These are phyloP conservation scores for Chelon auratus DNA, from an alignment of 2,797 vertebrate genomes.

Conservation along the genomic window DNA sequence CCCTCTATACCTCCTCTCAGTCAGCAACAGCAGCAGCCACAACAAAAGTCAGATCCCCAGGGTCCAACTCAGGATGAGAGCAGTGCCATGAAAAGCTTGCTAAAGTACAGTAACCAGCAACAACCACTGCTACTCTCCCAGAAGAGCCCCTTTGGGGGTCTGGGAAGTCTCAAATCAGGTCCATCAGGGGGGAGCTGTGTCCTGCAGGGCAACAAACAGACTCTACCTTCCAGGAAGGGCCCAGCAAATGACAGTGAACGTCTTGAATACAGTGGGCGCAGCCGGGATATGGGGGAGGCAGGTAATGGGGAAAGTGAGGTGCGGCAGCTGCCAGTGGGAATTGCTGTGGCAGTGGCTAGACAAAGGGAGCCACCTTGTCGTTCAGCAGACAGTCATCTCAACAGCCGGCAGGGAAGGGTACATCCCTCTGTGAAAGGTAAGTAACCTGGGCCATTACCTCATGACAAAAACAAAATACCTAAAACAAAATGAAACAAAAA, in stretches of 20 bases:
- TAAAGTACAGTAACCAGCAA: slow-evolving; percentile 95
- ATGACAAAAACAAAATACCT: no score
- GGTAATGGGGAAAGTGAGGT: slow-evolving; percentile 90
- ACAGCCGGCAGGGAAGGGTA: slow-evolving; percentile 86
- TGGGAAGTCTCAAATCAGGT: slow-evolving; percentile 90
- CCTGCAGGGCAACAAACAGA: slow-evolving; percentile 87
- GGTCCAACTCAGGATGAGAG: slow-evolving; percentile 86
- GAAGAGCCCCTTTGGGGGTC: slow-evolving; percentile 91
- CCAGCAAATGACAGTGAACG: slow-evolving; percentile 86
- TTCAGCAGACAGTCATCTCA: slow-evolving; percentile 81
- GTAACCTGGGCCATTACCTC: slow-evolving; percentile 5
- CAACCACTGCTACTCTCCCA: slow-evolving; percentile 90
- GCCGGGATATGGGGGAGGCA: slow-evolving; percentile 85
- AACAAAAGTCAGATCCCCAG: slow-evolving; percentile 80
- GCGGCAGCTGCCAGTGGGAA: slow-evolving; percentile 95
- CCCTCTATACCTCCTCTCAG: slow-evolving; percentile 66
- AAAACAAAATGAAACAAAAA: no score
- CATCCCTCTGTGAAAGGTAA: slow-evolving; percentile 84
- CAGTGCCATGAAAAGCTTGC: slow-evolving; percentile 94
- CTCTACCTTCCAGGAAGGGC: slow-evolving; percentile 85
- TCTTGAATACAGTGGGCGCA: slow-evolving; percentile 90
- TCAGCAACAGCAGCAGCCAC: slow-evolving; percentile 80
- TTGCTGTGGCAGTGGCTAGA: slow-evolving; percentile 93
- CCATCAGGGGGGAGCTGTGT: slow-evolving; percentile 90
- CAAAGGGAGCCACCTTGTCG: slow-evolving; percentile 92